These are phyloP conservation scores for Turnix velox DNA, from an alignment of 2,113 vertebrate species.

Conservation along the genomic window DNA sequence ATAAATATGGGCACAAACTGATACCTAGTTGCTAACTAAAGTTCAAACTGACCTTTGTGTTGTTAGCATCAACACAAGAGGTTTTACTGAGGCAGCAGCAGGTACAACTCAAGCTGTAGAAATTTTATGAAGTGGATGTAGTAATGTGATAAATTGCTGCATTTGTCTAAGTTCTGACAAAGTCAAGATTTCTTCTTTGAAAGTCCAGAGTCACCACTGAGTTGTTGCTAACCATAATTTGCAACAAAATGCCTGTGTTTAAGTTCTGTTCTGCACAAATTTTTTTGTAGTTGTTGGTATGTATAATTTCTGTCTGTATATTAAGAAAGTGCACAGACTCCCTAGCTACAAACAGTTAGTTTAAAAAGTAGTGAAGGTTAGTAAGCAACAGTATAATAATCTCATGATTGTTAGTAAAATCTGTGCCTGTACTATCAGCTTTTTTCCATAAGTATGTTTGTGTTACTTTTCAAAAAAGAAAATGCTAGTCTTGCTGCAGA, in stretches of 20 bases:
- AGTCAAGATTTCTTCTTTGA: background rate
- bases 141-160: background rate
- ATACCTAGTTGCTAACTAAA: background rate
- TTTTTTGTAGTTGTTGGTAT: background rate
- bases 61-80: background rate
- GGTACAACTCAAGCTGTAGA: background rate
- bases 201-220: background rate
- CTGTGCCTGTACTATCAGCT: fast-evolving
- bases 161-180: background rate
- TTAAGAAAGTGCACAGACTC: background rate
- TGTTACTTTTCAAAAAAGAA: background rate
- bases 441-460: background rate
- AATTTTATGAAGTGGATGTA: background rate
- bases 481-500: background rate
- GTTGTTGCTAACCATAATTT: background rate
- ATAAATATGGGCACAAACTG: background rate
- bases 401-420: background rate
- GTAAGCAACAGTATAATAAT: background rate
- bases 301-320: background rate
- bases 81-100: background rate
- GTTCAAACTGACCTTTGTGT: conserved; percentile 22
- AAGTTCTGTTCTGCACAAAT: background rate
- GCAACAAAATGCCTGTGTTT: background rate
- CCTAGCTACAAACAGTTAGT: background rate
- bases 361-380: background rate